phyloP scores from a whole-genome alignment of 2,113 vertebrate species.

The Orycteropus afer region DNA sequence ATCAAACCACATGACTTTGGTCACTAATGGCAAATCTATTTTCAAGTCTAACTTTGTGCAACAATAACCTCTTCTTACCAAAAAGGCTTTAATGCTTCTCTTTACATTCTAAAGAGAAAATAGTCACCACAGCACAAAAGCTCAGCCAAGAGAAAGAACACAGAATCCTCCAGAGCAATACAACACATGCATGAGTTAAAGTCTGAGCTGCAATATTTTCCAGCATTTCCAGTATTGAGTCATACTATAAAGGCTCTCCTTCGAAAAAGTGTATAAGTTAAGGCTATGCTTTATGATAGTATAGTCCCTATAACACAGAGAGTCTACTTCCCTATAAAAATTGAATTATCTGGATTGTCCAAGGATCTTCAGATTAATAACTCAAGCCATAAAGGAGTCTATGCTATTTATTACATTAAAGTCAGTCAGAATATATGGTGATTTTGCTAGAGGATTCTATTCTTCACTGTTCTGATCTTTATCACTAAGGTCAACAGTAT shows the following conservation, averaged over 20 bases:
- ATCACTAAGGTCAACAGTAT: not conserved
- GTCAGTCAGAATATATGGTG: not conserved
- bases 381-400: not conserved
- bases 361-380: not conserved
- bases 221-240: not conserved
- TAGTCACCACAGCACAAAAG: not conserved
- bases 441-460: not conserved
- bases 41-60: not conserved
- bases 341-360: not conserved
- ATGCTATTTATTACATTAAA: not conserved
- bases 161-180: not conserved
- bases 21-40: not conserved
- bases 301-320: not conserved
- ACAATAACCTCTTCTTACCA: not conserved
- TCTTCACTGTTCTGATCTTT: not conserved
- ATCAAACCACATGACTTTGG: not conserved
- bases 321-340: not conserved
- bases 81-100: not conserved
- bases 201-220: not conserved
- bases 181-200: not conserved
- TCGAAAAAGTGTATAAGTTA: not conserved
- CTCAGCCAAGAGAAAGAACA: not conserved
- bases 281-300: not conserved
- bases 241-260: not conserved
- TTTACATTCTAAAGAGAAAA: not conserved